phyloP scores from a whole-genome alignment of 1,140 invertebrate species.

The Telenomus remus region DNA sequence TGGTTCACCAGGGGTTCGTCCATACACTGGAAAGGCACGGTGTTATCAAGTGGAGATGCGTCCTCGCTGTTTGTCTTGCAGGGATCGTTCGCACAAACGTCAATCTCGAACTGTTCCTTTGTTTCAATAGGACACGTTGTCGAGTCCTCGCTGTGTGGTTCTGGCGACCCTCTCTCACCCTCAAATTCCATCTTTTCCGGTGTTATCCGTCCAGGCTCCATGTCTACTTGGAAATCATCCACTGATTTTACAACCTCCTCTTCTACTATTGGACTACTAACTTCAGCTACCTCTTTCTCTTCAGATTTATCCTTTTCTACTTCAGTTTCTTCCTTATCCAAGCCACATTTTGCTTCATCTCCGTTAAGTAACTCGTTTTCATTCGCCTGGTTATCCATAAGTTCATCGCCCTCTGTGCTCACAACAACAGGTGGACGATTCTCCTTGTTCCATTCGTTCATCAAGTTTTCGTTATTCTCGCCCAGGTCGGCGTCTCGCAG shows the following conservation, averaged over 20 bases:
- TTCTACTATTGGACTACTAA: no score
- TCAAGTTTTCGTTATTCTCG: constrained; percentile 58
- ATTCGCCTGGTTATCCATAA: constrained; percentile 17
- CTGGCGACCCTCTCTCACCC: neutral
- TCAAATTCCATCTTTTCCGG: neutral
- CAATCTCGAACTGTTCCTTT: constrained; percentile 19
- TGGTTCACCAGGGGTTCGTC: neutral
- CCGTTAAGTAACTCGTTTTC: constrained; percentile 8
- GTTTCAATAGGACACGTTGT: constrained; percentile 42
- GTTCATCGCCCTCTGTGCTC: constrained; percentile 9
- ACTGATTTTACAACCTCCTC: neutral
- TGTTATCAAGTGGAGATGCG: constrained; percentile 15
- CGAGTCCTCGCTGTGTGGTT: constrained; percentile 23
- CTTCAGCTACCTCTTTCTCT: neutral
- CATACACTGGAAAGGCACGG: constrained; percentile 27
- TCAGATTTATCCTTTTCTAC: neutral
- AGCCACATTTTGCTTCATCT: neutral
- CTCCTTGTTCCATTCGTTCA: constrained; percentile 50
- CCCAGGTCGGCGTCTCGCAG: constrained; percentile 77
- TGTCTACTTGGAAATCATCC: neutral
- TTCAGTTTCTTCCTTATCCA: neutral
- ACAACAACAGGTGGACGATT: constrained; percentile 25
- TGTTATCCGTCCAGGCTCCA: neutral
- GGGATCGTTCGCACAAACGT: constrained; percentile 5
- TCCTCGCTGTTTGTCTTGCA: constrained; percentile 23